Base-by-base conservation (phyloP, 1,140 invertebrate species). In the Pemphigus obesinymphae region DNA sequence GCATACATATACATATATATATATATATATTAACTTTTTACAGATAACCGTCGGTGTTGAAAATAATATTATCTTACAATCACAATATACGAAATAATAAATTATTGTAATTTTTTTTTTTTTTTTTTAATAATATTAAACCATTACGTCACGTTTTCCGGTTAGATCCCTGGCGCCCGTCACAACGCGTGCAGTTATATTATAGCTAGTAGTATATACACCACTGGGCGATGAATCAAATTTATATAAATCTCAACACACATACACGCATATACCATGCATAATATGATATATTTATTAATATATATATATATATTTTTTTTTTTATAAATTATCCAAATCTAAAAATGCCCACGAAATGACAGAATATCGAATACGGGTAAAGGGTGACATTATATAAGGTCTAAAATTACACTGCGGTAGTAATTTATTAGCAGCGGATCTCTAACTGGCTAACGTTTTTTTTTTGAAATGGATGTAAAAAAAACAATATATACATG, bases 251-350 rank as follows among this genome's bases (percentile, higher is more conserved):
- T n/a, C n/a, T n/a, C 20, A 23, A 53, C 20, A 7, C 20, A 4
- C 20, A 20, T n/a, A 20, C 20, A 23, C 10, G 37, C n/a, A n/a
- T n/a, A n/a, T n/a, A n/a, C n/a, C n/a, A n/a, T n/a, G n/a, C n/a
- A n/a, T n/a, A n/a, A n/a, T n/a, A n/a, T n/a, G n/a, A n/a, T n/a
- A n/a, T n/a, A n/a, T n/a, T n/a, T n/a, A n/a, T n/a, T n/a, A n/a
- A n/a, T n/a, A n/a, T n/a, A n/a, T n/a, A 50, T 50, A 50, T 20
- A 17, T 1, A 20, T n/a, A 3, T 70, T 3, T 70, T 70, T 70
- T 34, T 43, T 70, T 43, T 70, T 70, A 40, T 70, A 29, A 29
- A 70, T 70, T 26, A 45, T 70, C 68, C 68, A 70, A 70, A 45
- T 70, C 40, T 43, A 70, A 73, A 73, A 73, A 73, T 29, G 43